Evolutionary conservation across 1,140 invertebrate genomes (phyloP), one percentile per base, ranked within the genome.

Genomic region (Lepidotrigona ventralis): DNA sequence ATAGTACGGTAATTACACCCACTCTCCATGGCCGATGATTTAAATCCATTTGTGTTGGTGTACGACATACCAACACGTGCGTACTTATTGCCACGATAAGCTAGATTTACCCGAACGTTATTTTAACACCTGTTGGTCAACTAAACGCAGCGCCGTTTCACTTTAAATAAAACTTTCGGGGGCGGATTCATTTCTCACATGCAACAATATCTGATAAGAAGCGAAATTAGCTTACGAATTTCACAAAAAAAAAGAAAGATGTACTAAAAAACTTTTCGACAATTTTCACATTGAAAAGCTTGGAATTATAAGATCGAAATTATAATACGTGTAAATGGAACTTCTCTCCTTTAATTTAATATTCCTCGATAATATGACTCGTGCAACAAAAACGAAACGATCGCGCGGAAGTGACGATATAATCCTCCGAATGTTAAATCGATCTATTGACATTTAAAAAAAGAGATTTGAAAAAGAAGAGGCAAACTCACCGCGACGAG

Each of bases 401-500:
- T 29, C n/a, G 1, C 1, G n/a, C 63, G n/a, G 2, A 26, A 64
- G 15, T 26, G 6, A 6, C 63, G 1, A 26, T 26, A 26, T n/a
- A 26, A n/a, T 17, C 0, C 15, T 64, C n/a, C 8, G 39, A 66
- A 66, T 19, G 19, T 29, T 26, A 9, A 19, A 66, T 66, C 19
- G 9, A 66, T 33, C 29, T 2, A 66, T 66, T 1, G 39, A 8
- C 39, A 46, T 46, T 46, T 46, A 0, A 46, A 4, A n/a, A 46
- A 69, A 21, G 39, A 17, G 39, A 46, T 78, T 66, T 68, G 14
- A 64, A 29, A 64, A 29, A 56, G 0, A 8, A 64, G 1, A 26
- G n/a, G 19, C 1, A 23, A 56, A 89, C 92, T 93, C 90, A 94
- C 93, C 93, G 93, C 93, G 92, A 93, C 91, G 90, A 94, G 91